Evolutionary conservation across 2,797 vertebrate genomes (phyloP).

Genomic region (Sebastolobus altivelis): DNA sequence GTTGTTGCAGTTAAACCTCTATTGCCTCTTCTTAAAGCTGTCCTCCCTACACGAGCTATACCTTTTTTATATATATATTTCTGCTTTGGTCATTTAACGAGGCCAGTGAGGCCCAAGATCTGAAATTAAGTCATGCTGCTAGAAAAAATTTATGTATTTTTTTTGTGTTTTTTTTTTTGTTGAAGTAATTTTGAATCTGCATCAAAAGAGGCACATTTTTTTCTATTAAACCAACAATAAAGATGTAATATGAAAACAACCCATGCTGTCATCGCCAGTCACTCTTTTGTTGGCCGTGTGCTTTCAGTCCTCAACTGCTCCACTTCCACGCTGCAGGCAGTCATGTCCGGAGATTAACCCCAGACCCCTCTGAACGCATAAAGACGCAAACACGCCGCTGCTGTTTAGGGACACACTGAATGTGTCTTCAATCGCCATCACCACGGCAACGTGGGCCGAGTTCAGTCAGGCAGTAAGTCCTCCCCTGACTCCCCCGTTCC

Average conservation of each 20-base stretch:
- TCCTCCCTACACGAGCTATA: constrained; percentile 28
- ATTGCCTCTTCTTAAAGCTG: constrained; percentile 53
- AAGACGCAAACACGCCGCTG: constrained; percentile 19
- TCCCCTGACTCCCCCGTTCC: constrained; percentile 28
- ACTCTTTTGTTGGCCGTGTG: constrained; percentile 33
- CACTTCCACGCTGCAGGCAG: constrained; percentile 1
- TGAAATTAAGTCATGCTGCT: constrained; percentile 80
- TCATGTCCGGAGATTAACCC: constrained; percentile 40
- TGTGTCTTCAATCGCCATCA: constrained; percentile 44
- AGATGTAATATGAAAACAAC: constrained; percentile 67
- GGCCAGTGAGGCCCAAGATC: constrained; percentile 63
- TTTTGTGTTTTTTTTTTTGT: constrained; percentile 64
- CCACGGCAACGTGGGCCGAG: constrained; percentile 60
- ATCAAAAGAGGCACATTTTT: constrained; percentile 66
- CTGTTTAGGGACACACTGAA: constrained; percentile 8
- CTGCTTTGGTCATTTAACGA: constrained; percentile 50
- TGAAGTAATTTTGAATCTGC: constrained; percentile 74
- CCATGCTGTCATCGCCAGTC: constrained; percentile 14
- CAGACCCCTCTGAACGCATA: constrained; percentile 14
- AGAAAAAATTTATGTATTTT: constrained; percentile 58
- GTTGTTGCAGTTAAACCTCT: constrained; percentile 63
- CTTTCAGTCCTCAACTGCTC: constrained; percentile 22
- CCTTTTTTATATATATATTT: constrained; percentile 44
- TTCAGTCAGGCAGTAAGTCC: constrained; percentile 54
- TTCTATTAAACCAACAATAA: constrained; percentile 84